Base-by-base conservation (phyloP, 2,797 vertebrate genomes). In the Danio tinwini region DNA sequence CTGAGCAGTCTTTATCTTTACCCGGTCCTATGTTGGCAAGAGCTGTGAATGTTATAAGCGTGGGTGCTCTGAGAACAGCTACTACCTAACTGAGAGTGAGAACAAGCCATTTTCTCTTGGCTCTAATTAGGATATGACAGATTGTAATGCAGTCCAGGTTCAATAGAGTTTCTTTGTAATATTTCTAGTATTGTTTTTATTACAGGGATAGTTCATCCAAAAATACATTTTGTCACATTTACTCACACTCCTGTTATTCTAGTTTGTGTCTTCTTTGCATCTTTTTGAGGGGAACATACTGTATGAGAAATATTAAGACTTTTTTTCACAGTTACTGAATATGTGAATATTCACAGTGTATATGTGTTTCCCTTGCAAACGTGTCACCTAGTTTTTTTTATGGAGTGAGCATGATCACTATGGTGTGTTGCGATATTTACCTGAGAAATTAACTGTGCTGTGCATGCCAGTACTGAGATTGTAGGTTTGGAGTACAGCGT, bases 151-250 rank as follows among this genome's bases (percentile, higher is more conserved):
- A 73, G 21, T 44, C 47, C 58, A 80, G 59, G 14, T 73, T 72
- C 69, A 73, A 72, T 39, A 56, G 63, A 17, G 50, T 61, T 83
- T 76, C 63, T 81, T 78, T 77, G 62, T 58, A 79, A 58, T 64
- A 65, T 79, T 81, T 85, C 63, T 80, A 59, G 65, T 78, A 39
- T 77, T 69, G 55, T 62, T 78, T 69, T 78, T 37, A 69, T 78
- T 29, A 40, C 53, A 40, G 16, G 16, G n/a, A 19, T 53, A 42
- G 68, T 70, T 55, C 49, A 39, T 4, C 37, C 50, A 70, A 17
- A 55, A 55, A 70, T 19, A 55, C 40, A 42, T 70, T 53, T 70
- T 13, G 49, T 19, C 50, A 55, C 6, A 12, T 53, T 70, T 55
- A 13, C 4, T 55, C 50, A 13, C 7, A 37, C 50, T 70, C 7